phyloP scores from a whole-genome alignment of 2,797 vertebrate genomes.

The Nannoperca obscura region DNA sequence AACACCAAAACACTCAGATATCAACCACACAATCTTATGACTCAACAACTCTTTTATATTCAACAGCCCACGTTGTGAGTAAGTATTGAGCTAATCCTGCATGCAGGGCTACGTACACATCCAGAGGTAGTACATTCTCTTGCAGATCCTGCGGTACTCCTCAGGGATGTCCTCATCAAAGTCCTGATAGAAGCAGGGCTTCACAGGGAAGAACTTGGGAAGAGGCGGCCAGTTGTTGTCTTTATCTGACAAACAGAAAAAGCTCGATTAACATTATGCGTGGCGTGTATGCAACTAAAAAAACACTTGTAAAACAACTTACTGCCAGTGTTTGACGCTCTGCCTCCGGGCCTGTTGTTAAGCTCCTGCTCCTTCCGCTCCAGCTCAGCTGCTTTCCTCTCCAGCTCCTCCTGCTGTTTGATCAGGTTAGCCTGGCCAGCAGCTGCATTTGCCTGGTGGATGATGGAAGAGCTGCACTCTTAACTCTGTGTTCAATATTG shows the following conservation, averaged over 20 bases:
- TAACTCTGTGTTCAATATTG: not conserved
- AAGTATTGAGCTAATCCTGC: not conserved
- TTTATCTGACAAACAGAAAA: conserved; percentile 81
- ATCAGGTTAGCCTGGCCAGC: conserved; percentile 91
- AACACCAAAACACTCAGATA: not conserved
- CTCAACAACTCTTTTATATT: not conserved
- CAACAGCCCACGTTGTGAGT: not conserved
- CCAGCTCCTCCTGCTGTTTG: conserved; percentile 95
- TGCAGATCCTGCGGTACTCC: conserved; percentile 93
- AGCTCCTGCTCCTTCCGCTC: conserved; percentile 94
- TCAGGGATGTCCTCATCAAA: conserved; percentile 96
- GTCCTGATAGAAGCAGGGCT: conserved; percentile 98
- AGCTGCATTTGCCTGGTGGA: conserved; percentile 84
- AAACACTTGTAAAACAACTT: not conserved
- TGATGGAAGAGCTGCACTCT: not conserved
- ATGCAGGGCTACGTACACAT: conserved; percentile 89
- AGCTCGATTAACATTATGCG: not conserved
- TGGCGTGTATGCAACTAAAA: not conserved
- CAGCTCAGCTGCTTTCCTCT: conserved; percentile 94
- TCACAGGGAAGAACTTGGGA: conserved; percentile 90
- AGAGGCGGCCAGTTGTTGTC: conserved; percentile 98
- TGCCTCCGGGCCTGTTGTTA: conserved; percentile 77
- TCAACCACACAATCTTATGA: not conserved
- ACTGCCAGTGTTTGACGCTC: conserved; percentile 40
- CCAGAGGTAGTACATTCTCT: conserved; percentile 98